phyloP scores from a whole-genome alignment of 2,797 vertebrate species.

The Brotogeris chrysoptera region DNA sequence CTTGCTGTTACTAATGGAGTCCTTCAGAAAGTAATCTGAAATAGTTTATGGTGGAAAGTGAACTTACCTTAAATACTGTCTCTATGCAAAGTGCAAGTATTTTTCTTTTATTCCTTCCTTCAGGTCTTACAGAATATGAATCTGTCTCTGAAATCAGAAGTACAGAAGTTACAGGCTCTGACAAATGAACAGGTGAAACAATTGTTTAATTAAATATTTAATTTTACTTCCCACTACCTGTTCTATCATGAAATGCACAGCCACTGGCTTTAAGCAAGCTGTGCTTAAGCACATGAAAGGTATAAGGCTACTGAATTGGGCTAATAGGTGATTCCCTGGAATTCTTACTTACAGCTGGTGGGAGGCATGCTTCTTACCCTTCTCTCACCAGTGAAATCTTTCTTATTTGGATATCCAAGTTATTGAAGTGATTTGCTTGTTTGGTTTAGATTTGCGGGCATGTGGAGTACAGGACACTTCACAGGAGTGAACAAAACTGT shows the following conservation, averaged over 20 bases:
- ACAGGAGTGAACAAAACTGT: not conserved
- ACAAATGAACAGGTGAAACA: constrained; percentile 89
- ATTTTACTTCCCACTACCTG: not conserved
- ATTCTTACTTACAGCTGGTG: not conserved
- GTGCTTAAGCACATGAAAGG: not conserved
- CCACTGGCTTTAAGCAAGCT: not conserved
- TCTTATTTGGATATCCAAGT: not conserved
- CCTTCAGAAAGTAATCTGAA: not conserved
- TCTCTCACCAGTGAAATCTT: not conserved
- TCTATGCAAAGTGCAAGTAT: not conserved
- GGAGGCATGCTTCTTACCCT: not conserved
- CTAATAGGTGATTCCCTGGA: not conserved
- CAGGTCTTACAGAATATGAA: constrained; percentile 88
- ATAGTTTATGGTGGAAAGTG: not conserved
- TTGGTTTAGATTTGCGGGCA: not conserved
- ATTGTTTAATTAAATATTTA: not conserved
- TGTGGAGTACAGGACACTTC: not conserved
- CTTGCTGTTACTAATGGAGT: not conserved
- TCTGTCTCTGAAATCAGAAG: constrained; percentile 87
- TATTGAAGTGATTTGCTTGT: not conserved
- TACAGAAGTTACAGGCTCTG: constrained; percentile 89
- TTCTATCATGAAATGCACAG: not conserved
- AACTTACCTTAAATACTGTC: not conserved
- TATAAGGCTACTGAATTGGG: not conserved
- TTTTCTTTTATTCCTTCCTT: not conserved